Evolutionary conservation across 2,113 vertebrate species (phyloP).

Genomic region (Ibidorhyncha struthersii): DNA sequence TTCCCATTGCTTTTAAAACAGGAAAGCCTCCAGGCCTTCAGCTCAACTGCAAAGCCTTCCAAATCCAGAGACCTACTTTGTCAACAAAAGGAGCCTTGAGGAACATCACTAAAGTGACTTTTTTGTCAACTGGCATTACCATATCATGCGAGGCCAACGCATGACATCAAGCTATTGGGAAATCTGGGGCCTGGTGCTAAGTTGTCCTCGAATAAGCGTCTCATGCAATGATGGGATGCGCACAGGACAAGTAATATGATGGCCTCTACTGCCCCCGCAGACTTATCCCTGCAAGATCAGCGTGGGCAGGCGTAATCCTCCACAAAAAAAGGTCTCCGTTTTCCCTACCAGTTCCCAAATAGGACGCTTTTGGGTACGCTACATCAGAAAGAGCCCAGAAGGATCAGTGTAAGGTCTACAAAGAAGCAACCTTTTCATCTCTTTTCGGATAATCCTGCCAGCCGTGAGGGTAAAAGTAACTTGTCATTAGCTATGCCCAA

Average conservation of each 20-base stretch:
- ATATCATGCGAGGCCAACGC: background rate
- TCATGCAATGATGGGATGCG: background rate
- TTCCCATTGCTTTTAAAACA: constrained; percentile 15
- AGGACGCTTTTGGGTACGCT: accelerated
- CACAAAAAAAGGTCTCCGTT: accelerated
- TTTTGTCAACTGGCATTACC: background rate
- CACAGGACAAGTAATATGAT: background rate
- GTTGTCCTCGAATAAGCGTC: background rate
- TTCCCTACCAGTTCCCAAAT: background rate
- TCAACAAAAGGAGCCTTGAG: constrained; percentile 21
- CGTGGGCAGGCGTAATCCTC: accelerated
- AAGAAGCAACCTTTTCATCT: background rate
- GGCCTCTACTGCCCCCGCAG: constrained; percentile 40
- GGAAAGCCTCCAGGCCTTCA: constrained; percentile 17
- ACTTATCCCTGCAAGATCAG: background rate
- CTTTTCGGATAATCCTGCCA: background rate
- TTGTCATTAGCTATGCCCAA: background rate
- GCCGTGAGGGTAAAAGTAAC: background rate
- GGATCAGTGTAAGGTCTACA: background rate
- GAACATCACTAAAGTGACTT: background rate
- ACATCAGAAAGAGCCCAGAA: background rate
- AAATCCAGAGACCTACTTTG: constrained; percentile 17
- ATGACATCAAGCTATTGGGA: background rate
- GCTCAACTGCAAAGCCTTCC: constrained; percentile 18
- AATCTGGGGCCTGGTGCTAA: background rate